phyloP scores from a whole-genome alignment of 2,797 vertebrate species.

The Cyprinodon diabolis region DNA sequence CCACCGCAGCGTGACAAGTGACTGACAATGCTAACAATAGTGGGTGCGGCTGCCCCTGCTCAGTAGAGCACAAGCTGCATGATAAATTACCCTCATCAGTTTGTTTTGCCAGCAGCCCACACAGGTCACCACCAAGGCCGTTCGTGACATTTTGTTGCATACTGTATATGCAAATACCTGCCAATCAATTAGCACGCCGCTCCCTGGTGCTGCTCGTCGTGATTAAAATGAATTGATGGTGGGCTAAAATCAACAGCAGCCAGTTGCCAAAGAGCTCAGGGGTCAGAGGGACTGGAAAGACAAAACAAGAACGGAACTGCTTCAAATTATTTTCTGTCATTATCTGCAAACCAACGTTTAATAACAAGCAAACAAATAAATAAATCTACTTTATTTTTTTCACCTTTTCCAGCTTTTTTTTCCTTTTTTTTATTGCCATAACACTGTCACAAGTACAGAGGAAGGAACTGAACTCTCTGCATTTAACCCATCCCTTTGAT shows the following conservation, averaged over 20 bases:
- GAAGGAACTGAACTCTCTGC: no score
- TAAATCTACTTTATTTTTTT: no score
- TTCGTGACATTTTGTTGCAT: slow-evolving; percentile 77
- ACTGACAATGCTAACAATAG: slow-evolving; percentile 81
- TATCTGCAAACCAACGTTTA: no score
- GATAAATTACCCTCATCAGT: slow-evolving; percentile 84
- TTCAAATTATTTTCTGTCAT: slow-evolving; percentile 57
- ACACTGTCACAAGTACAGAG: no score
- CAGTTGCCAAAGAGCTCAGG: slow-evolving; percentile 76
- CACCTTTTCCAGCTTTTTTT: no score
- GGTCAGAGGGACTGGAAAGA: slow-evolving; percentile 76
- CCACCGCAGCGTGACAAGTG: slow-evolving; percentile 76
- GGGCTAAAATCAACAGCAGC: slow-evolving; percentile 76
- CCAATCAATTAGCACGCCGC: slow-evolving; percentile 83
- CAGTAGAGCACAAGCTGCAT: slow-evolving; percentile 66
- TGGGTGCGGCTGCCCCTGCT: slow-evolving; percentile 52
- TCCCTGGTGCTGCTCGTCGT: slow-evolving; percentile 69
- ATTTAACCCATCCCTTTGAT: no score
- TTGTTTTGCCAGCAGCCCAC: slow-evolving; percentile 79
- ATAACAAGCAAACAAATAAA: not conserved
- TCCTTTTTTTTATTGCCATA: no score
- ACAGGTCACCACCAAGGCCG: slow-evolving; percentile 81
- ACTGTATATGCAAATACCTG: slow-evolving; percentile 85
- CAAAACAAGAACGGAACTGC: slow-evolving; percentile 22
- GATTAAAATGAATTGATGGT: slow-evolving; percentile 87